Conservation (phyloP, 2,113 vertebrate genomes). For the Indicator maculatus region DNA sequence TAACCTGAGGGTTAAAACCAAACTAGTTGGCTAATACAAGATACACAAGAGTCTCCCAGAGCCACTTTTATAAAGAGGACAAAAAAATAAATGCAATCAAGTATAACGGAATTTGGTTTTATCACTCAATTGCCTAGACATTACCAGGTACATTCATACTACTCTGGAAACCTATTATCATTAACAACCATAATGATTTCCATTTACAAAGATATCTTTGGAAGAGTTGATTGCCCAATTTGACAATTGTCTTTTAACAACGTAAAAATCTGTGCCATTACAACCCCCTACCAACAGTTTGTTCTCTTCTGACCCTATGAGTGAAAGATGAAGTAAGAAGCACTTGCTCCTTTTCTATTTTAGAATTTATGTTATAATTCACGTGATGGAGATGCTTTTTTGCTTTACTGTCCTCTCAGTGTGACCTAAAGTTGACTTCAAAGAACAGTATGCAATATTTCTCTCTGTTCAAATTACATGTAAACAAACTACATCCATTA, state of each 20-base stretch:
- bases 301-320: neutral
- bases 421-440: neutral
- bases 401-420: neutral
- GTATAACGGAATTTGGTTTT: slow-evolving; percentile 9
- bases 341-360: neutral
- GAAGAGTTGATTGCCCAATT: slow-evolving; percentile 3
- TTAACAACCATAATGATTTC: slow-evolving; percentile 40
- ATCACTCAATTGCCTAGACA: slow-evolving; percentile 40
- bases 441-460: neutral
- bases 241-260: slow-evolving; percentile 18
- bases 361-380: neutral
- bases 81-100: neutral
- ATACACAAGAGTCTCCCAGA: neutral
- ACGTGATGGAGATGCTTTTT: neutral
- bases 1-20: neutral
- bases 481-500: neutral
- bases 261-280: neutral
- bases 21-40: neutral
- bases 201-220: slow-evolving; percentile 27
- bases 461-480: neutral
- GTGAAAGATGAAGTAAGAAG: neutral
- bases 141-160: slow-evolving; percentile 31
- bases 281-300: neutral
- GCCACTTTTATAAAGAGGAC: neutral
- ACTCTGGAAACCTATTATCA: slow-evolving; percentile 27